phyloP scores from a whole-genome alignment of 2,113 vertebrate genomes.

The Helogale parvula region DNA sequence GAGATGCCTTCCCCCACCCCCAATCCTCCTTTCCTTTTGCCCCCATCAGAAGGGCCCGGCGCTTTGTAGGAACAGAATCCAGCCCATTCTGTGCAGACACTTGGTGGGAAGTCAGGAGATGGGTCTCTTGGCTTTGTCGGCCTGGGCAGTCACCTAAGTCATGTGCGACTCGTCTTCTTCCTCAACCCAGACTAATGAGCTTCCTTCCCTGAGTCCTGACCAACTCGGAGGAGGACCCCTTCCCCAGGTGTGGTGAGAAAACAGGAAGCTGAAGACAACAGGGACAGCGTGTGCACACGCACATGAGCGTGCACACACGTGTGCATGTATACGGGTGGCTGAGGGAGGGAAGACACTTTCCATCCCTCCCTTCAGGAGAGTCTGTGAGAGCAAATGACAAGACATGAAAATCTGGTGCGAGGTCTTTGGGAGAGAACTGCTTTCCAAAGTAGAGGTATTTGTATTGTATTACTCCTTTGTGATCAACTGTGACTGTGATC shows the following conservation, averaged over 20 bases:
- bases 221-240: background rate
- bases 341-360: no score
- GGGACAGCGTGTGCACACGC: background rate
- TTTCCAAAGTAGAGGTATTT: background rate
- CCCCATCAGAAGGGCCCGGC: background rate
- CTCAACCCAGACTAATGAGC: background rate
- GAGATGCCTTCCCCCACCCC: background rate
- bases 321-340: fast-evolving
- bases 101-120: background rate
- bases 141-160: no score
- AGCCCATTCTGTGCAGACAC: background rate
- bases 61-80: background rate
- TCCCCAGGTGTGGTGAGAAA: background rate
- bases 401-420: background rate
- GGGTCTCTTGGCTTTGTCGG: background rate
- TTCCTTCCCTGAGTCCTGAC: background rate
- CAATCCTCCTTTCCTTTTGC: background rate
- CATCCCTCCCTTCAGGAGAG: background rate
- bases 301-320: background rate
- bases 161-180: fast-evolving
- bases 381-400: background rate
- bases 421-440: background rate
- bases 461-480: background rate
- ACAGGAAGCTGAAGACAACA: background rate
- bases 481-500: background rate